Percentiles rank a stretch among this genome's conserved stretches.
Evolutionary conservation across 1,140 invertebrate species (phyloP).

Genomic region (Copidosoma floridanum): DNA sequence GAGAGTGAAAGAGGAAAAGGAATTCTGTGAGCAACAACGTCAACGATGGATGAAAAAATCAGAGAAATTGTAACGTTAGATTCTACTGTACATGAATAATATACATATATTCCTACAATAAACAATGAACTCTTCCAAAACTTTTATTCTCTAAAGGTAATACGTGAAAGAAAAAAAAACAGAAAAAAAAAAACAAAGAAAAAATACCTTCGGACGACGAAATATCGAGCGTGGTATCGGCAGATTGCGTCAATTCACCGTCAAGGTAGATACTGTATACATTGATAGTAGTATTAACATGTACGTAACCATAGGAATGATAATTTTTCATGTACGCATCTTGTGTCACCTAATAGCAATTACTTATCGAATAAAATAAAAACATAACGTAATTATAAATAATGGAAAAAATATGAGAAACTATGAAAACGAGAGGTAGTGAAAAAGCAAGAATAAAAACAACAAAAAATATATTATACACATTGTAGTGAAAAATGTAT

Average conservation of each 20-base stretch:
- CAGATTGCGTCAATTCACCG: conserved; percentile 26
- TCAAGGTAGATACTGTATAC: conserved; percentile 17
- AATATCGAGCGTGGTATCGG: conserved; percentile 26
- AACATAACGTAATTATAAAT: no score
- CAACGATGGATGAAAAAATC: neutral
- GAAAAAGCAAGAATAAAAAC: no score
- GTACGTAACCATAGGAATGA: conserved; percentile 15
- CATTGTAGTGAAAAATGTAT: no score
- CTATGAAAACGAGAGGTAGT: no score
- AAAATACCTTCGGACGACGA: conserved; percentile 18
- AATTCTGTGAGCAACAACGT: neutral
- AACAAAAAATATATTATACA: no score
- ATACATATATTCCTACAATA: no score
- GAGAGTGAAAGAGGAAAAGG: no score
- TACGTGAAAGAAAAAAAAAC: neutral
- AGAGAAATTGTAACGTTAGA: neutral
- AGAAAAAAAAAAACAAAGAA: neutral
- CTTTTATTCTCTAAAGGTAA: conserved; percentile 12
- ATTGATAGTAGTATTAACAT: conserved; percentile 11
- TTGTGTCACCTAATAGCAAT: conserved; percentile 13
- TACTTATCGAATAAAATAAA: no score
- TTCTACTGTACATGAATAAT: conserved; percentile 21
- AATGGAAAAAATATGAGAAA: neutral
- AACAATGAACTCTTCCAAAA: conserved; percentile 17
- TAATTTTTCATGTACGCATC: conserved; percentile 17